These are phyloP conservation scores for Drosophila hamatofila DNA, from an alignment of 2,888 invertebrate species.

Conservation along the genomic window DNA sequence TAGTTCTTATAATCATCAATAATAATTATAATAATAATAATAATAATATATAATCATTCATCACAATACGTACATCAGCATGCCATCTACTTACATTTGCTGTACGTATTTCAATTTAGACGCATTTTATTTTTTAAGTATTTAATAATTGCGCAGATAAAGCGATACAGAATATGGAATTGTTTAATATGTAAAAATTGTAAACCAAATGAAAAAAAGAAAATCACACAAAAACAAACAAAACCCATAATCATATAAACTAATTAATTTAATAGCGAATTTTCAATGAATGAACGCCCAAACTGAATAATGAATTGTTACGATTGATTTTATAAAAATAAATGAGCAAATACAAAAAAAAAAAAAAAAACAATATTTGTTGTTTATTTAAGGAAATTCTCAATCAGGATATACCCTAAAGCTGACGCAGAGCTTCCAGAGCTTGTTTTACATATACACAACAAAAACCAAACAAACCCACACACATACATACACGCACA, in stretches of 20 bases:
- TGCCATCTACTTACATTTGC: slow-evolving; percentile 29
- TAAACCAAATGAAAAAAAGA: slow-evolving; percentile 17
- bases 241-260: slow-evolving; percentile 30
- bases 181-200: slow-evolving; percentile 58
- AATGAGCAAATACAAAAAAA: slow-evolving; percentile 42
- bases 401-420: too few relatives aligned
- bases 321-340: slow-evolving; percentile 76
- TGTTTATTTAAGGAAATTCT: background rate
- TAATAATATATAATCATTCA: slow-evolving; percentile 36
- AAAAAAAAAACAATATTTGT: background rate
- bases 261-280: slow-evolving; percentile 66
- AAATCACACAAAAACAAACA: background rate
- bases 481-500: too few relatives aligned
- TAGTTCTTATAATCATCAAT: slow-evolving; percentile 61
- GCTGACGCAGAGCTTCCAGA: too few relatives aligned
- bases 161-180: slow-evolving; percentile 53
- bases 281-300: slow-evolving; percentile 54
- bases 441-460: too few relatives aligned
- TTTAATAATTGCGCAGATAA: slow-evolving; percentile 65
- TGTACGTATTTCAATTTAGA: slow-evolving; percentile 69
- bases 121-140: slow-evolving; percentile 79
- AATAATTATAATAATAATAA: slow-evolving; percentile 31
- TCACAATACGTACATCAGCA: slow-evolving; percentile 28
- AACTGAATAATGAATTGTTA: slow-evolving; percentile 66
- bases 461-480: too few relatives aligned